Base-by-base conservation (phyloP, 2,888 invertebrate species). In the Phragmatobia fuliginosa region DNA sequence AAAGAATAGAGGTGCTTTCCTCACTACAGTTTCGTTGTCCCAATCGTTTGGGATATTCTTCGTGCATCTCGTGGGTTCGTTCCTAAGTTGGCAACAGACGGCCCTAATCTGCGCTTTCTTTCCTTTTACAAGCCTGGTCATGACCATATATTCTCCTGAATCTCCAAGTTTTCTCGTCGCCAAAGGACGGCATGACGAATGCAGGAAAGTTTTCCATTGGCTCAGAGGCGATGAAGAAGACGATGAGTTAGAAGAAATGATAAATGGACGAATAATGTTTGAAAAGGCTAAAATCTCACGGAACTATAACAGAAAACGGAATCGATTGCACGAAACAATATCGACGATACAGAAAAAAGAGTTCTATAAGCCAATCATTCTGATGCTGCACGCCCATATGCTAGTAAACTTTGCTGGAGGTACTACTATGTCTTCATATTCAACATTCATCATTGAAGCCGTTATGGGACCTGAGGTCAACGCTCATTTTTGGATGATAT, bases 391-490 rank as follows among this genome's bases (percentile, higher is more conserved):
- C 1, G 94, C 96, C 59, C 96, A 96, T 78, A 91, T 95, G 0
- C 92, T 96, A 66, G 95, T 96, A 31, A 96, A 97, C 78, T 96
- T 97, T 77, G 95, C 96, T 1, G 97, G 97, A 1, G 96, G 96
- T 1, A 96, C 96, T 66, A 96, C 96, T 0, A 94, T 97, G 76
- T 95, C 96, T 0, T 96, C 96, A 2, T 97, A 96, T 82, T 96
- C 96, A 0, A 96, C 96, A 0, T 90, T 95, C 61, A 95, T 97
- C 41, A 94, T 97, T 73, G 86, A 90, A 11, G 87, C 94, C 32
- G 89, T 96, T 8, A 91, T 97, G 52, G 96, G 96, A 0, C 92
- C 95, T 0, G 87, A 89, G 10, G 93, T 96, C 0, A 94, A 97
- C 83, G 96, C 95, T 1, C 95, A 96, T 71, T 87, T 96, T 63